These are phyloP conservation scores for Myiopsitta monachus DNA, from an alignment of 2,113 vertebrate genomes.

Conservation along the genomic window DNA sequence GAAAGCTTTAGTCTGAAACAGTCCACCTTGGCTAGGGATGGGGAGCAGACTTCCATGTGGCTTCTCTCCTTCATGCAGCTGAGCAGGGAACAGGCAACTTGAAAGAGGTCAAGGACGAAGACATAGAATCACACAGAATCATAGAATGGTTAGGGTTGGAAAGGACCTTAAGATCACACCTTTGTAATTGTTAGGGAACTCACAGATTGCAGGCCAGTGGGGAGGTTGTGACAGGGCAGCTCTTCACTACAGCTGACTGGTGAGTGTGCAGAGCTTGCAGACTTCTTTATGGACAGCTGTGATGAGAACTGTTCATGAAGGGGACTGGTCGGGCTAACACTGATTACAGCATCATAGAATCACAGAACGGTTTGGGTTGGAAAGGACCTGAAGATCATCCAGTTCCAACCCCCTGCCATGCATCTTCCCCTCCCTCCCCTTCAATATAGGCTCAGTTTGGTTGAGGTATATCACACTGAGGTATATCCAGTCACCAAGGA, in stretches of 20 bases:
- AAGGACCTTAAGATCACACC: background rate
- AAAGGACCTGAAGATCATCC: background rate
- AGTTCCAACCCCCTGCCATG: background rate
- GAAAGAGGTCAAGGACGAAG: constrained; percentile 47
- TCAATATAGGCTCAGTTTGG: background rate
- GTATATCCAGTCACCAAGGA: rapidly evolving
- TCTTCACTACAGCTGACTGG: background rate
- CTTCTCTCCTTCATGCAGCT: background rate
- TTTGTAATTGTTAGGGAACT: constrained; percentile 7
- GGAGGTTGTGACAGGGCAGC: background rate
- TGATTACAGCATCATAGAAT: background rate
- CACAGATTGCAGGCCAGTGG: background rate
- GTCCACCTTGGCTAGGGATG: background rate
- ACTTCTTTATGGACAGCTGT: background rate
- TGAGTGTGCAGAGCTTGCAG: background rate
- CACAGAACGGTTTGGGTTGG: background rate
- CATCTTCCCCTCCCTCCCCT: background rate
- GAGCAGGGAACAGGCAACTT: background rate
- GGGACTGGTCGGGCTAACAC: background rate
- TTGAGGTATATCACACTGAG: background rate
- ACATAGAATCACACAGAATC: background rate
- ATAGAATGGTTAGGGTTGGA: background rate
- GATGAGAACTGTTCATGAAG: background rate
- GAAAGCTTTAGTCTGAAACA: constrained; percentile 29
- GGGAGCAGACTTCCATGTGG: background rate